A percentile compares a stretch with the other conserved stretches of the same genome.
These are phyloP conservation scores for Pristionchus exspectatus DNA, from an alignment of 2,888 invertebrate species.

Conservation along the genomic window DNA sequence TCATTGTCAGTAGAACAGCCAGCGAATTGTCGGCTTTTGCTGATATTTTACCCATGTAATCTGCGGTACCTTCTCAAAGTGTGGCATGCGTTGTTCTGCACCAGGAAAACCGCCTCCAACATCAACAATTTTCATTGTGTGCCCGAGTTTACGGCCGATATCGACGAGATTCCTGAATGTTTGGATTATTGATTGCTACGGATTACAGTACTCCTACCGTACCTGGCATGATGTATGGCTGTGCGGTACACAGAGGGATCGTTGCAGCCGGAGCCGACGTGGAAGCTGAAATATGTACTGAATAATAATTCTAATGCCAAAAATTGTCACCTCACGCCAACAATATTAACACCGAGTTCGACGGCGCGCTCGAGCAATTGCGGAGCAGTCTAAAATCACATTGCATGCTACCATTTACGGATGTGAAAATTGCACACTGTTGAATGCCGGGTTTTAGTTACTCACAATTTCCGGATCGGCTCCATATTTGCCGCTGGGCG, in stretches of 20 bases:
- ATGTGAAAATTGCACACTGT: background rate
- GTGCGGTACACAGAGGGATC: slow-evolving; percentile 87
- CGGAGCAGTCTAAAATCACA: background rate
- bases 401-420: too few species aligned
- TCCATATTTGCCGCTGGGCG: slow-evolving; percentile 80
- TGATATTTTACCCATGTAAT: background rate
- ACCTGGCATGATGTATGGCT: slow-evolving; percentile 86
- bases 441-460: background rate
- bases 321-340: background rate
- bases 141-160: slow-evolving; percentile 86
- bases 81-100: slow-evolving; percentile 80
- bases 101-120: slow-evolving; percentile 94
- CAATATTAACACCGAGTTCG: background rate
- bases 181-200: background rate
- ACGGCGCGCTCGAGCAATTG: background rate
- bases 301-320: background rate
- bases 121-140: slow-evolving; percentile 88
- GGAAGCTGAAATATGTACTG: slow-evolving; percentile 73
- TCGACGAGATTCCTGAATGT: slow-evolving; percentile 84
- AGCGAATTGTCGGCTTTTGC: background rate
- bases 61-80: slow-evolving; percentile 85
- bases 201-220: background rate
- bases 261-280: slow-evolving; percentile 79
- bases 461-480: slow-evolving; percentile 76
- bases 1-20: too few species aligned